phyloP scores from a whole-genome alignment of 2,888 invertebrate species.

The Endotricha flammealis region DNA sequence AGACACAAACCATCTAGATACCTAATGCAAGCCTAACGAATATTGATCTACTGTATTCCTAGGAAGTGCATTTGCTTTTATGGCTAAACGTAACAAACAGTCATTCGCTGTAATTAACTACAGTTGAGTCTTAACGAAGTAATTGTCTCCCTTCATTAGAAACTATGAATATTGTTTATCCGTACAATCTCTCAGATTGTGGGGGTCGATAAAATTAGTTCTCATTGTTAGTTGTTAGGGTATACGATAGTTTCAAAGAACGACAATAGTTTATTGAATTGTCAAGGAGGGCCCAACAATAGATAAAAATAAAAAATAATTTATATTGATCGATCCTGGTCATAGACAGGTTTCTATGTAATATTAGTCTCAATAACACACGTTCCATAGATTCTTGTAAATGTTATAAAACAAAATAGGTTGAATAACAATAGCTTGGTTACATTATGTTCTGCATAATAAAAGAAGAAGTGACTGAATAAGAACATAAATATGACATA shows the following conservation, averaged over 20 bases:
- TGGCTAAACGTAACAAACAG: constrained; percentile 49
- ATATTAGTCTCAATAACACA: too few species aligned
- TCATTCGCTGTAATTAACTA: constrained; percentile 68
- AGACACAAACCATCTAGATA: too few species aligned
- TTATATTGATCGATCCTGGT: too few species aligned
- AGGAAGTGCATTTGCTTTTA: constrained; percentile 34
- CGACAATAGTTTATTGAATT: constrained; percentile 8
- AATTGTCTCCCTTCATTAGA: constrained; percentile 36
- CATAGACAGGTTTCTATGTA: too few species aligned
- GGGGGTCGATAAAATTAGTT: constrained; percentile 23
- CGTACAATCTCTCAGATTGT: constrained; percentile 16
- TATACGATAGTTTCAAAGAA: not conserved
- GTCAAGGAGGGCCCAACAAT: too few species aligned
- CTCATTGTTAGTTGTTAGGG: constrained; percentile 15
- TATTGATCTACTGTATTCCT: constrained; percentile 10
- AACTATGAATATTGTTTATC: constrained; percentile 9
- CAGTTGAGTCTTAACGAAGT: constrained; percentile 55
- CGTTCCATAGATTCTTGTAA: too few species aligned
- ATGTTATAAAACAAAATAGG: too few species aligned
- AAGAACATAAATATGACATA: too few species aligned
- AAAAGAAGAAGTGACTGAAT: too few species aligned
- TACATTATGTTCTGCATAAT: too few species aligned
- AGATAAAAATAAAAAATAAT: too few species aligned
- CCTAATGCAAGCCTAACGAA: not conserved
- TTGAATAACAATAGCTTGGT: too few species aligned